Evolutionary conservation across 2,797 vertebrate species (phyloP), one percentile per base, ranked within the genome.

Genomic region (Anguilla obscura): DNA sequence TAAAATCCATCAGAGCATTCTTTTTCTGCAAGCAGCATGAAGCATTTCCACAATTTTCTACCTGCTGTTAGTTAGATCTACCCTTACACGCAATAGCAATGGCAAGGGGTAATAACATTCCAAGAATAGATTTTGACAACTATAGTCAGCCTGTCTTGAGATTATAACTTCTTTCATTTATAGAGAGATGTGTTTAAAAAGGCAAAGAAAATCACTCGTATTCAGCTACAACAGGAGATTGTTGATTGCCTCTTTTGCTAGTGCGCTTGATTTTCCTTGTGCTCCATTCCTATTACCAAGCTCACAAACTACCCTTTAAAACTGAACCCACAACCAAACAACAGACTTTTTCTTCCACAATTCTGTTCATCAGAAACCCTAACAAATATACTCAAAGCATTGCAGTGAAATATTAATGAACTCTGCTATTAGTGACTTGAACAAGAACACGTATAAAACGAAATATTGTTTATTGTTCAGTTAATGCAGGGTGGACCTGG

Each of bases 371-470:
- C 74, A 79, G 1, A 24, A 6, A 1, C 74, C 3, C 14, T 16
- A 12, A 36, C 33, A 40, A 10, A 14, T 79, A 21, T 27, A 69
- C 63, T 45, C 40, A 69, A 58, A 58, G 18, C 0, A 58, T 14
- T 58, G 63, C 0, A 69, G 18, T 69, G 21, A 21, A 69, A 69
- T 24, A 69, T n/a, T 58, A 58, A 56, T 56, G 54, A 58, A 89
- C 87, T 71, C 87, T 82, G 91, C 89, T 60, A 79, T 86, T 83
- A 88, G 85, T 69, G 79, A 66, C 87, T 85, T 52, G 86, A 89
- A 86, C 88, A 82, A 87, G 88, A 86, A 85, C 90, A 90, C 90
- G 80, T 91, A 92, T 90, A 90, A 71, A 89, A 91, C 88, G 85
- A 85, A 90, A 27, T 86, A 90, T 89, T 89, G 89, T 90, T 90